A percentile compares a stretch with the other conserved stretches of the same genome.
phyloP scores from a whole-genome alignment of 1,140 invertebrate genomes.

The Diorhabda elongata region DNA sequence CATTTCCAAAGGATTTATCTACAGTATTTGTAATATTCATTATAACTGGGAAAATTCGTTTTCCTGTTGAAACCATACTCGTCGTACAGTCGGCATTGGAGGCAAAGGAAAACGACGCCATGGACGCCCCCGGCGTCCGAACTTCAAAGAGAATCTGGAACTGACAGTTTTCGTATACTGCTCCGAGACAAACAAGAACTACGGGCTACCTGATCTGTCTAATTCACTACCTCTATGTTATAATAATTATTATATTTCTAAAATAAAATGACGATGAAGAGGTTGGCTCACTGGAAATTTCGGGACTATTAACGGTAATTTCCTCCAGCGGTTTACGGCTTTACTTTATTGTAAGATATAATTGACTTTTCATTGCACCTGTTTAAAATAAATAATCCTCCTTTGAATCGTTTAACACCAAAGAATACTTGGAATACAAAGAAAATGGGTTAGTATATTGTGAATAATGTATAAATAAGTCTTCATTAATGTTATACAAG shows the following conservation, averaged over 20 bases:
- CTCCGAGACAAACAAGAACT: not conserved
- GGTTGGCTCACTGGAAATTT: not conserved
- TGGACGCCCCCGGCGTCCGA: conserved; percentile 9
- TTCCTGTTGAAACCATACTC: not conserved
- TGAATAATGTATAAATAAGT: no score
- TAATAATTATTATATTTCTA: conserved; percentile 4
- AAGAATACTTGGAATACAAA: no score
- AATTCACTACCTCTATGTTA: conserved; percentile 14
- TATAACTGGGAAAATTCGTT: not conserved
- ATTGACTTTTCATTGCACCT: no score
- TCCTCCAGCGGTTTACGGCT: not conserved
- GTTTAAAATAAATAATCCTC: no score
- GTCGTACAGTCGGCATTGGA: not conserved
- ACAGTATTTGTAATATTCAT: not conserved
- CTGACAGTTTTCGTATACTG: conserved; percentile 14
- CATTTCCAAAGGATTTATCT: not conserved
- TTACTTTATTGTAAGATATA: no score
- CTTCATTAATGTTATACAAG: no score
- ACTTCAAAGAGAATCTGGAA: conserved; percentile 14
- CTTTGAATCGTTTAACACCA: no score
- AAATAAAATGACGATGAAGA: conserved; percentile 5
- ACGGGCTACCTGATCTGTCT: conserved; percentile 12
- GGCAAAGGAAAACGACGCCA: conserved; percentile 10
- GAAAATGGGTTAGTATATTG: no score
- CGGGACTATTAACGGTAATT: not conserved